phyloP scores from a whole-genome alignment of 2,888 invertebrate genomes.

The Adineta ricciae region DNA sequence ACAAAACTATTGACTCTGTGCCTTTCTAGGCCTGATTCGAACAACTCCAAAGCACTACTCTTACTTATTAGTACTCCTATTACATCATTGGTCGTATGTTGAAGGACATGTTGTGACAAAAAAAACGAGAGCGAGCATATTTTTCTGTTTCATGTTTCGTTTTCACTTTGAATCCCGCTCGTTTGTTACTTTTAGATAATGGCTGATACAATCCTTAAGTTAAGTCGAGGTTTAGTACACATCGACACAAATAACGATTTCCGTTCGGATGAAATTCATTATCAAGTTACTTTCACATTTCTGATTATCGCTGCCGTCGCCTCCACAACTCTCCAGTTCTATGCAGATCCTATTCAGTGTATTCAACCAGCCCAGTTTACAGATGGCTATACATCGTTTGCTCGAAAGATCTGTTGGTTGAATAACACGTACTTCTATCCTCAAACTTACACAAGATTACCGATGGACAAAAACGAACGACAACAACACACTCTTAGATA shows the following conservation, averaged over 20 bases:
- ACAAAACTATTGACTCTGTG: background rate
- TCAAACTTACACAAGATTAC: slow-evolving; percentile 26
- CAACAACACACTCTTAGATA: slow-evolving; percentile 24
- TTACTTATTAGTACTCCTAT: background rate
- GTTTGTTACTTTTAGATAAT: background rate
- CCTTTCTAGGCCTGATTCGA: background rate
- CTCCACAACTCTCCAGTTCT: background rate
- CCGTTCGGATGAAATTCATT: slow-evolving; percentile 1
- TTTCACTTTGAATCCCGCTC: too few relatives aligned
- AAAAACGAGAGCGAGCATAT: too few relatives aligned
- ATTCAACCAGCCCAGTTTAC: slow-evolving; percentile 11
- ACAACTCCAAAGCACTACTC: background rate
- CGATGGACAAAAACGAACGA: slow-evolving; percentile 23
- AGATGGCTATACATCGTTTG: background rate
- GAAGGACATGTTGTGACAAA: background rate
- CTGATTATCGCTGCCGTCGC: background rate
- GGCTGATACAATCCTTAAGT: background rate
- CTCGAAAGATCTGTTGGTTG: too few relatives aligned
- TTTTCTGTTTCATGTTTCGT: too few relatives aligned
- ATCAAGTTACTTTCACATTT: background rate
- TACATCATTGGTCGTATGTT: background rate
- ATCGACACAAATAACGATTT: background rate
- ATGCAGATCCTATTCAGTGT: background rate
- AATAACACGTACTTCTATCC: slow-evolving; percentile 33
- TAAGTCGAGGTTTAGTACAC: background rate